Percentiles rank a stretch among this genome's conserved stretches.
Evolutionary conservation across 2,888 invertebrate species (phyloP).

Genomic region (Calliphora vomitoria): DNA sequence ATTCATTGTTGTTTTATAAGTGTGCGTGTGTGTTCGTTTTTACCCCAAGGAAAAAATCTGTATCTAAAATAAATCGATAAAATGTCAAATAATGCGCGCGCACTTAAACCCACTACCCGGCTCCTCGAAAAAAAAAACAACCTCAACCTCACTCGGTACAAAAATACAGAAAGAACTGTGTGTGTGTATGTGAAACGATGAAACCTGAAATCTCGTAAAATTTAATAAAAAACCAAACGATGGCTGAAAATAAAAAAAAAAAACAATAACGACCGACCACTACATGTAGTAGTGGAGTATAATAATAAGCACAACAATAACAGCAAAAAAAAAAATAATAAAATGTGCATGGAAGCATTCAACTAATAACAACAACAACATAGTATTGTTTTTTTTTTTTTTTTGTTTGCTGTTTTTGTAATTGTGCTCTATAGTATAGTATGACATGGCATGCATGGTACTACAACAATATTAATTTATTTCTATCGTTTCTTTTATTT

Average conservation of each 20-base stretch:
- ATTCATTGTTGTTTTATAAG: not conserved
- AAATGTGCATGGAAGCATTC: slow-evolving; percentile 52
- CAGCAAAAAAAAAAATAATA: slow-evolving; percentile 4
- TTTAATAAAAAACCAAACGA: slow-evolving; percentile 47
- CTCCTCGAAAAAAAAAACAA: slow-evolving; percentile 9
- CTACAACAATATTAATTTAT: slow-evolving; percentile 38
- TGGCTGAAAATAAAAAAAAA: slow-evolving; percentile 52
- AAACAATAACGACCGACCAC: slow-evolving; percentile 60
- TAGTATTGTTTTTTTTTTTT: slow-evolving; percentile 13
- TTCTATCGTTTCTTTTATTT: slow-evolving; percentile 21
- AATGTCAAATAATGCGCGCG: slow-evolving; percentile 71
- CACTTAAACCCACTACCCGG: slow-evolving; percentile 56
- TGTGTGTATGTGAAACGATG: slow-evolving; percentile 23
- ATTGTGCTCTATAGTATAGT: slow-evolving; percentile 3
- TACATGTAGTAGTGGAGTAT: slow-evolving; percentile 47
- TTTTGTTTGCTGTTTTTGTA: slow-evolving; percentile 44
- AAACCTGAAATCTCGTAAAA: slow-evolving; percentile 54
- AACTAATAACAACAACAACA: slow-evolving; percentile 13
- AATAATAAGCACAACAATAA: slow-evolving; percentile 24
- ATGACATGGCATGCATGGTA: slow-evolving; percentile 29
- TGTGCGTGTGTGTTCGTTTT: not conserved
- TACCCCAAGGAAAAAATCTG: slow-evolving; percentile 54
- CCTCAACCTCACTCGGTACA: slow-evolving; percentile 3
- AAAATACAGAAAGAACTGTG: not conserved
- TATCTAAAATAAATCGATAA: slow-evolving; percentile 69